A percentile compares a stretch with the other conserved stretches of the same genome.
These are phyloP conservation scores for Halichoeres trimaculatus DNA, from an alignment of 2,113 vertebrate genomes.

Conservation along the genomic window DNA sequence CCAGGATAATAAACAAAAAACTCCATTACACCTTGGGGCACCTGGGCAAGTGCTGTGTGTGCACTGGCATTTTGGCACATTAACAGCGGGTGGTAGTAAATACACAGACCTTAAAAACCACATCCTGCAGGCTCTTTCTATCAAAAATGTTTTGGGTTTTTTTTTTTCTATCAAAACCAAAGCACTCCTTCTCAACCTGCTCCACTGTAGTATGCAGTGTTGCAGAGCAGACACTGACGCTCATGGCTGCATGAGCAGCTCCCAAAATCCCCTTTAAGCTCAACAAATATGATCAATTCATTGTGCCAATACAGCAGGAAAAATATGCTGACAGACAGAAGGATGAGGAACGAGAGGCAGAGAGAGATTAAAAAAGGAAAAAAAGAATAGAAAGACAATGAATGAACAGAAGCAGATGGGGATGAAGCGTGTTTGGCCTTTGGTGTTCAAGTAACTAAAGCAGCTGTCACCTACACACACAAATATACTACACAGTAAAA, in stretches of 20 bases:
- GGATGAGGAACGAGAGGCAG: conserved; percentile 25
- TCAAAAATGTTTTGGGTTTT: conserved; percentile 1
- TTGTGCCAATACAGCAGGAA: conserved; percentile 35
- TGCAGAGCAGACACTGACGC: conserved; percentile 26
- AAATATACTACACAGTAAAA: too few species aligned
- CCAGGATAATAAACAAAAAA: not conserved
- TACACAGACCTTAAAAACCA: not conserved
- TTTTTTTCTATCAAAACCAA: conserved; percentile 14
- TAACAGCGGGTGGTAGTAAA: not conserved
- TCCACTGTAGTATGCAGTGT: conserved; percentile 21
- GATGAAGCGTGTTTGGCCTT: conserved; percentile 42
- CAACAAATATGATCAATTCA: conserved; percentile 64
- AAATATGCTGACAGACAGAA: conserved; percentile 55
- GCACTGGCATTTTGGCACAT: not conserved
- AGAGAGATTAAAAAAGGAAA: conserved; percentile 39
- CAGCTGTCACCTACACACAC: conserved; percentile 42
- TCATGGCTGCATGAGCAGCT: conserved; percentile 44
- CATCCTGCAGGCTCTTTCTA: not conserved
- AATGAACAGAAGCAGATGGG: conserved; percentile 32
- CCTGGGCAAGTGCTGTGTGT: not conserved
- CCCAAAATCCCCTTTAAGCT: conserved; percentile 51
- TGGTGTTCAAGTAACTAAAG: conserved; percentile 37
- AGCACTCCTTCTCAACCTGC: conserved; percentile 19
- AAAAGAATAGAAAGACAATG: conserved; percentile 25
- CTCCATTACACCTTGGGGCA: not conserved